phyloP scores from a whole-genome alignment of 2,113 vertebrate species.

The Dinomys branickii region DNA sequence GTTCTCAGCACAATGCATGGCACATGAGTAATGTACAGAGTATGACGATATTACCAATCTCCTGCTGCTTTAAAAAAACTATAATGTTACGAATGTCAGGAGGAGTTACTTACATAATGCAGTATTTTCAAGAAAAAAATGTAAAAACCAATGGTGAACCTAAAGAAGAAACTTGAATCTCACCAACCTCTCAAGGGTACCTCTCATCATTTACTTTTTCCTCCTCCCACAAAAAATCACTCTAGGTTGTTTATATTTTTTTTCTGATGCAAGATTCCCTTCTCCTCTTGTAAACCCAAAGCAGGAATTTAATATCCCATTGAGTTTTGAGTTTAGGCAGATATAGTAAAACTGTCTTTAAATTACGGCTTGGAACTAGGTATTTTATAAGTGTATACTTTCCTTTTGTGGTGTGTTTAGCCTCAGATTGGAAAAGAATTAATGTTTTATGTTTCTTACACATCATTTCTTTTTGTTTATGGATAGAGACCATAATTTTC shows the following conservation, averaged over 20 bases:
- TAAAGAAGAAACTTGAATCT: constrained; percentile 26
- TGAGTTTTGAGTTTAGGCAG: constrained; percentile 54
- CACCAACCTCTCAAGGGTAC: background rate
- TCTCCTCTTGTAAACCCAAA: constrained; percentile 36
- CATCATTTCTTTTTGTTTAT: constrained; percentile 56
- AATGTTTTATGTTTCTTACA: constrained; percentile 56
- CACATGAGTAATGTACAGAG: background rate
- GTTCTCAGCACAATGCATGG: background rate
- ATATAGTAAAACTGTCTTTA: constrained; percentile 60
- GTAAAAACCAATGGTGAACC: background rate
- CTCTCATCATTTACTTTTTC: constrained; percentile 19
- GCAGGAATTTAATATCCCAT: constrained; percentile 43
- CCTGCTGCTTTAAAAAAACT: background rate
- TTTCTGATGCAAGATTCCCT: constrained; percentile 31
- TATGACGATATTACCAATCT: background rate
- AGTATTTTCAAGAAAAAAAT: background rate
- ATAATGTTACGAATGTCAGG: background rate
- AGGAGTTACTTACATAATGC: background rate
- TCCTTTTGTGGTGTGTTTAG: constrained; percentile 54
- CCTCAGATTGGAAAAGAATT: constrained; percentile 48
- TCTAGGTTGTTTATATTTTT: background rate
- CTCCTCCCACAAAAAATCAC: background rate
- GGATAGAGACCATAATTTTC: constrained; percentile 8
- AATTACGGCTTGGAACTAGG: constrained; percentile 50
- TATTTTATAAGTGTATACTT: constrained; percentile 64